A percentile compares a stretch with the other conserved stretches of the same genome.
phyloP scores from a whole-genome alignment of 1,140 invertebrate species.

The Pogonognathellus flavescens region DNA sequence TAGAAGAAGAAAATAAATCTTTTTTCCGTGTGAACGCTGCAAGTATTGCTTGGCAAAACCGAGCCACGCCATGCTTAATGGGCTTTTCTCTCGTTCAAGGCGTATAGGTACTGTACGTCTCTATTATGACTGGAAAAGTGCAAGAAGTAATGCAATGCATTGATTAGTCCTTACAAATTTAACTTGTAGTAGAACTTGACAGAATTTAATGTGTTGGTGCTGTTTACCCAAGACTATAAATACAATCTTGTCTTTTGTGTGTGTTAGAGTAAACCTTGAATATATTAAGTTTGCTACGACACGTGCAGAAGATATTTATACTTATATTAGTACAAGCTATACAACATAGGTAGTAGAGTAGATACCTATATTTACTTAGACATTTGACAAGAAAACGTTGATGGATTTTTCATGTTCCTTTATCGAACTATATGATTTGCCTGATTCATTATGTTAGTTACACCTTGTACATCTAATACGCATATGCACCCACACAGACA shows the following conservation, averaged over 20 bases:
- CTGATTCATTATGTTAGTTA: constrained; percentile 5
- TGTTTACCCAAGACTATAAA: too few species aligned
- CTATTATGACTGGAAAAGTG: too few species aligned
- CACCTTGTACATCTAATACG: not conserved
- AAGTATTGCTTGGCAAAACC: not conserved
- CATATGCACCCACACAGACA: not conserved
- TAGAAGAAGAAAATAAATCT: not conserved
- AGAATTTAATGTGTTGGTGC: too few species aligned
- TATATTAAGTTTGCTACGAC: not conserved
- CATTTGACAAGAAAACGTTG: not conserved
- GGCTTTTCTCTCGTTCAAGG: too few species aligned
- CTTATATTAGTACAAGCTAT: too few species aligned
- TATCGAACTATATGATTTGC: not conserved
- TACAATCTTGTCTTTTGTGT: not conserved
- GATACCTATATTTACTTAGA: too few species aligned
- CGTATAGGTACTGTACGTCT: too few species aligned
- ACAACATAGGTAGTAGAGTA: too few species aligned
- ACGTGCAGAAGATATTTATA: not conserved
- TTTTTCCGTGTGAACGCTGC: not conserved
- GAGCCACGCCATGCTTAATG: too few species aligned
- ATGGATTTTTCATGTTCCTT: constrained; percentile 25
- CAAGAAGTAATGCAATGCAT: too few species aligned
- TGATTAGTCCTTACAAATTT: too few species aligned
- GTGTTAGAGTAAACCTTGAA: not conserved
- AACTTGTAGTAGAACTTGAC: too few species aligned